Evolutionary conservation across 1,140 invertebrate species (phyloP).

Genomic region (Drosophila orosa): DNA sequence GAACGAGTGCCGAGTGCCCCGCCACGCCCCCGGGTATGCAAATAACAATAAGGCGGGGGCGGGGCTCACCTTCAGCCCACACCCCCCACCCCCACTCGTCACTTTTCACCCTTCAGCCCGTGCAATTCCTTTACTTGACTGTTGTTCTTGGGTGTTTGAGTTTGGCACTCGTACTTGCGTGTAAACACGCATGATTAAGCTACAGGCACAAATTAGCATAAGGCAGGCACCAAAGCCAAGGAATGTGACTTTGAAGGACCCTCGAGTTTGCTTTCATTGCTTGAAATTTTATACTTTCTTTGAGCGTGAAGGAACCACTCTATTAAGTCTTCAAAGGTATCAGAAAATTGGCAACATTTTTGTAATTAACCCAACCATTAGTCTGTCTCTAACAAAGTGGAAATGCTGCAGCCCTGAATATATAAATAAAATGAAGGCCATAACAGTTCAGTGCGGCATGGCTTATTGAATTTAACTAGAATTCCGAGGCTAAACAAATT

Average conservation of each 20-base stretch:
- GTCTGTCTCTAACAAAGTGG: not conserved
- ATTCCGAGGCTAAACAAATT: conserved; percentile 5
- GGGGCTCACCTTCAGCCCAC: conserved; percentile 9
- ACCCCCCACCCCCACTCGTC: conserved; percentile 2
- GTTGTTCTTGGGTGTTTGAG: conserved; percentile 71
- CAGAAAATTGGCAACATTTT: not conserved
- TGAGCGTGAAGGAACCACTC: too few species aligned
- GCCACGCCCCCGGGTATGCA: conserved; percentile 47
- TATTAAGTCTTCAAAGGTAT: not conserved
- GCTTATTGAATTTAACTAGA: not conserved
- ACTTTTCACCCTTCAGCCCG: conserved; percentile 12
- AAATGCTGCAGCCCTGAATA: not conserved
- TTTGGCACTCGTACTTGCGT: conserved; percentile 72
- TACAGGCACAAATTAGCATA: conserved; percentile 66
- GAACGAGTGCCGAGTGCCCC: conserved; percentile 19
- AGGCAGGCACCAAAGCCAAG: conserved; percentile 25
- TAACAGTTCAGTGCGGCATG: not conserved
- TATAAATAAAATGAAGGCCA: not conserved
- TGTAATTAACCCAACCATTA: not conserved
- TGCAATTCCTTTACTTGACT: conserved; percentile 58
- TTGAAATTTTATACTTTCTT: not conserved
- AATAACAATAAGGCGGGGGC: conserved; percentile 37
- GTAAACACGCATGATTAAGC: conserved; percentile 82
- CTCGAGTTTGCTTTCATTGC: conserved; percentile 5
- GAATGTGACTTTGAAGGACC: conserved; percentile 19